A percentile compares a stretch with the other conserved stretches of the same genome.
phyloP scores from a whole-genome alignment of 2,888 invertebrate species.

The Nymphalis urticae region DNA sequence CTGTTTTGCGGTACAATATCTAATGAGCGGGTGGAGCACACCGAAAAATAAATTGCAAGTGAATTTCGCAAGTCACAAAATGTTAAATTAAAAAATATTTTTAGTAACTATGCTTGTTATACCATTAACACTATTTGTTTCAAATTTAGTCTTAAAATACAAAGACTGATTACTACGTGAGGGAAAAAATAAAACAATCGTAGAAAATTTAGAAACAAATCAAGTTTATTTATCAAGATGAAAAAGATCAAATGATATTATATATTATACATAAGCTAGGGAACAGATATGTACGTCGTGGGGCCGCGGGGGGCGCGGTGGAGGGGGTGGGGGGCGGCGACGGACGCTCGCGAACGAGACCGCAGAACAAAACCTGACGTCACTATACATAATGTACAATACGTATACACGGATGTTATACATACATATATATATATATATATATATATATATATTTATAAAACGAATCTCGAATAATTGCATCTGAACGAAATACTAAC shows the following conservation, averaged over 20 bases:
- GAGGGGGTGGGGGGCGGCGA: too few species aligned
- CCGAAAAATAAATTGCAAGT: too few species aligned
- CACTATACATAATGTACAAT: constrained; percentile 42
- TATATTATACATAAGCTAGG: constrained; percentile 73
- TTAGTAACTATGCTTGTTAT: too few species aligned
- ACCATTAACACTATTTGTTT: too few species aligned
- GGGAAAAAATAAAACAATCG: constrained; percentile 43
- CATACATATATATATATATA: constrained; percentile 53
- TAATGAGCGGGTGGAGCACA: too few species aligned
- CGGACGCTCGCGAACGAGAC: constrained; percentile 28
- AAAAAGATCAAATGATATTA: constrained; percentile 76
- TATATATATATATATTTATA: too few species aligned
- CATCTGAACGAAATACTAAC: constrained; percentile 60
- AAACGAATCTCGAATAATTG: constrained; percentile 54
- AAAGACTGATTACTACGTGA: too few species aligned
- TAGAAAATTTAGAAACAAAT: constrained; percentile 81
- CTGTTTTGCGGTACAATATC: too few species aligned
- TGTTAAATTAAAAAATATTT: too few species aligned
- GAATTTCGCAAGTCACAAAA: too few species aligned
- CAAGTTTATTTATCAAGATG: constrained; percentile 81
- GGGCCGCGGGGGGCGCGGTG: constrained; percentile 31
- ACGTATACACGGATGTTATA: constrained; percentile 15
- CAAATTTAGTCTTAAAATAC: too few species aligned
- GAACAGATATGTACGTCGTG: constrained; percentile 68
- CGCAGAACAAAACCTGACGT: constrained; percentile 45